A percentile compares a stretch with the other conserved stretches of the same genome.
These are phyloP conservation scores for Propithecus deckenii DNA, from an alignment of 2,797 vertebrate species.

Conservation along the genomic window DNA sequence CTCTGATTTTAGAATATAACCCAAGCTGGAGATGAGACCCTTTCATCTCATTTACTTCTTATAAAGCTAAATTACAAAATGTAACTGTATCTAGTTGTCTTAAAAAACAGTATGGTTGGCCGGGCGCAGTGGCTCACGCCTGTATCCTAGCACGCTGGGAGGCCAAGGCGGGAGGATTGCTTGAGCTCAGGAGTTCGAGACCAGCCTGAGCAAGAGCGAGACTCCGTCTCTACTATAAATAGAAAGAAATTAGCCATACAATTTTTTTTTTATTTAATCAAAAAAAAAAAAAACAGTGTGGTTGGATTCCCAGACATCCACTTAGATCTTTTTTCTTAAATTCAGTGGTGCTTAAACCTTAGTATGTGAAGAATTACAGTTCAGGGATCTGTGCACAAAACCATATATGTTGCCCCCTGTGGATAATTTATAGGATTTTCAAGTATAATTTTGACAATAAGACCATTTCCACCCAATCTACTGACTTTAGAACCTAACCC, in stretches of 20 bases:
- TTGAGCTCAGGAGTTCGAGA: too few species aligned
- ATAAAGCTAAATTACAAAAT: constrained; percentile 36
- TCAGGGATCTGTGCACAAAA: background rate
- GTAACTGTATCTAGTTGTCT: background rate
- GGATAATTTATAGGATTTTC: background rate
- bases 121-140: too few species aligned
- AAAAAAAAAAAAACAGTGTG: background rate
- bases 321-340: constrained; percentile 41
- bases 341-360: constrained; percentile 15
- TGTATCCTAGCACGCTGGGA: too few species aligned
- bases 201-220: too few species aligned
- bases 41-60: background rate
- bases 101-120: background rate
- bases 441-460: constrained; percentile 17
- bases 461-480: background rate
- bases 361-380: constrained; percentile 15
- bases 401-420: background rate
- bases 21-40: background rate
- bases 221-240: too few species aligned
- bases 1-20: background rate
- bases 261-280: too few species aligned
- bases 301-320: background rate
- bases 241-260: too few species aligned
- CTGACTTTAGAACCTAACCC: constrained; percentile 23
- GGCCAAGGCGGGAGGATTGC: too few species aligned